phyloP scores from a whole-genome alignment of 2,113 vertebrate species.

The Pelvicachromis taeniatus region DNA sequence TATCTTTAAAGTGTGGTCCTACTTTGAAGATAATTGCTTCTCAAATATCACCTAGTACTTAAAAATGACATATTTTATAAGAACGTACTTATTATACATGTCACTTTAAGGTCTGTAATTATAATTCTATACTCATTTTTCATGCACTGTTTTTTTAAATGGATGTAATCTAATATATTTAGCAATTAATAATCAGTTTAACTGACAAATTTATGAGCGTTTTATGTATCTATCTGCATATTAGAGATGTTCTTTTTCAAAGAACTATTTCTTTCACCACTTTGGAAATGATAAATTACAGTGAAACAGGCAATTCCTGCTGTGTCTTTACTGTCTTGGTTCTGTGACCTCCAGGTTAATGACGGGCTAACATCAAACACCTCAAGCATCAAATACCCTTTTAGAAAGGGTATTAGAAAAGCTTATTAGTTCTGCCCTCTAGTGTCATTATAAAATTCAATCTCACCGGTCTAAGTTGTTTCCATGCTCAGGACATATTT shows the following conservation, averaged over 20 bases:
- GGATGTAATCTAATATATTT: not conserved
- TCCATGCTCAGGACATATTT: constrained; percentile 42
- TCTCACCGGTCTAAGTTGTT: constrained; percentile 28
- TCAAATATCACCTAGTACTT: not conserved
- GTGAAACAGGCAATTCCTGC: not conserved
- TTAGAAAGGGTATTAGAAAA: constrained; percentile 48
- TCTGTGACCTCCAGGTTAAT: constrained; percentile 58
- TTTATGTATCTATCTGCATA: not conserved
- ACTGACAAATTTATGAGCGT: not conserved
- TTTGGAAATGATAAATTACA: not conserved
- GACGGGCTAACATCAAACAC: constrained; percentile 36
- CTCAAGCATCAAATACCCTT: constrained; percentile 45
- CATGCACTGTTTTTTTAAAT: not conserved
- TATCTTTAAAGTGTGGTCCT: constrained; percentile 4
- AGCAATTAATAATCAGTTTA: not conserved
- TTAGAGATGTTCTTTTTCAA: not conserved
- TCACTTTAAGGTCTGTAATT: not conserved
- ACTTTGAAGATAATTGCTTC: constrained; percentile 2
- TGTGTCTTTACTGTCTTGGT: constrained; percentile 25
- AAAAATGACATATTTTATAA: not conserved
- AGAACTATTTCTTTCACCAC: not conserved
- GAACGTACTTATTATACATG: not conserved
- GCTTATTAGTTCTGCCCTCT: constrained; percentile 43
- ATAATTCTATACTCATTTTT: not conserved
- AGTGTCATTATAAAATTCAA: constrained; percentile 51